Conservation (phyloP, 2,113 vertebrate species). For the Chascanopsetta lugubris region DNA sequence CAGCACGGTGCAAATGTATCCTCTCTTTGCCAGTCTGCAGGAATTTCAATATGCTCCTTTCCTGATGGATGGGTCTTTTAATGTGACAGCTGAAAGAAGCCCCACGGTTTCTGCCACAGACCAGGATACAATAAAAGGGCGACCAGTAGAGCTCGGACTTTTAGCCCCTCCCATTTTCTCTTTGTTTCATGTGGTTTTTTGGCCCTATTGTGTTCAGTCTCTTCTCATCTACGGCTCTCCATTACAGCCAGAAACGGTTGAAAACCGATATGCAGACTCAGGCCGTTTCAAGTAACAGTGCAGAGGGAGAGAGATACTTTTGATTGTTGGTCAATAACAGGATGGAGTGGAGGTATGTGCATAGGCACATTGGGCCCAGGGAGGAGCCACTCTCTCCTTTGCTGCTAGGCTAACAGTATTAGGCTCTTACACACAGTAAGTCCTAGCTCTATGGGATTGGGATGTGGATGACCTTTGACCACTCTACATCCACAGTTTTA, state of each 20-base stretch:
- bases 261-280: constrained; percentile 80
- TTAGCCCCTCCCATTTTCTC: constrained; percentile 38
- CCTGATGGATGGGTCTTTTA: constrained; percentile 69
- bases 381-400: constrained; percentile 72
- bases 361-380: constrained; percentile 37
- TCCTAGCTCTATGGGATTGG: constrained; percentile 80
- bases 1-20: constrained; percentile 55
- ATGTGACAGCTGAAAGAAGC: constrained; percentile 66
- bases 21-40: constrained; percentile 38
- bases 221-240: constrained; percentile 38
- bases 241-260: constrained; percentile 57
- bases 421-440: constrained; percentile 75
- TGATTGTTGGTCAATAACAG: constrained; percentile 65
- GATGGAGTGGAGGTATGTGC: constrained; percentile 53
- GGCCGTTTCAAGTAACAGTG: constrained; percentile 76
- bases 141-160: constrained; percentile 39
- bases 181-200: constrained; percentile 71
- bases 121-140: constrained; percentile 57
- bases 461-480: constrained; percentile 86
- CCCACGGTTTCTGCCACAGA: constrained; percentile 50
- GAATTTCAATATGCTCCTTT: constrained; percentile 30
- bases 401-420: constrained; percentile 76
- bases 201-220: constrained; percentile 61
- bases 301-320: constrained; percentile 74
- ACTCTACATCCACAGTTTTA: constrained; percentile 85